Percentiles rank a stretch among this genome's conserved stretches.
phyloP scores from a whole-genome alignment of 1,140 invertebrate species.

The Carcinoscorpius rotundicauda region DNA sequence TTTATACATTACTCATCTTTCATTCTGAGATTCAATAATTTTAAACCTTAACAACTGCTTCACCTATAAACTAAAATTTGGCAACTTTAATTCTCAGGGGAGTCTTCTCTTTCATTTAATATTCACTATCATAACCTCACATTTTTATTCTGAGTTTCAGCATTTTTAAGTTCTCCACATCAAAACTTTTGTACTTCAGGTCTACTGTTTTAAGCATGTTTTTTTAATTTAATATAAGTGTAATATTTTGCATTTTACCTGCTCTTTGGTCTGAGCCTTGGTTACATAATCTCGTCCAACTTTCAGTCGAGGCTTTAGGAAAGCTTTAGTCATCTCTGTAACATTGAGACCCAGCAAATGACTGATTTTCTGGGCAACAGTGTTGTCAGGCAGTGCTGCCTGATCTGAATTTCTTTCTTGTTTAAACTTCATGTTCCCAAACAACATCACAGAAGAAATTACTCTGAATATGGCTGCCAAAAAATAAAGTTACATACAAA shows the following conservation, averaged over 20 bases:
- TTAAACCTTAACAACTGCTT: too few species aligned
- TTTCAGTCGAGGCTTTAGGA: slow-evolving; percentile 93
- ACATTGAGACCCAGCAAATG: slow-evolving; percentile 86
- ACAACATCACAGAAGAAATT: slow-evolving; percentile 86
- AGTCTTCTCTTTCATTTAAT: too few species aligned
- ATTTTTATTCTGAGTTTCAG: too few species aligned
- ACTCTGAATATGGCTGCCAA: slow-evolving; percentile 80
- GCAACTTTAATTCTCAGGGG: too few species aligned
- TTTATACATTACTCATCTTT: too few species aligned
- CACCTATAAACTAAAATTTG: too few species aligned
- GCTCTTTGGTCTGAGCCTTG: slow-evolving; percentile 98
- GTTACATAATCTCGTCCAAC: slow-evolving; percentile 97
- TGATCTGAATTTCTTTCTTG: slow-evolving; percentile 98
- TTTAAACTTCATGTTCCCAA: slow-evolving; percentile 97
- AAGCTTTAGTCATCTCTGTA: slow-evolving; percentile 95
- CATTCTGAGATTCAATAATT: too few species aligned
- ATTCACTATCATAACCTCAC: too few species aligned
- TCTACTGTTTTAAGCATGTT: too few species aligned
- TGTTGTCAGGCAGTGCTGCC: slow-evolving; percentile 94
- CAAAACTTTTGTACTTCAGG: too few species aligned
- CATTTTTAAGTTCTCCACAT: too few species aligned
- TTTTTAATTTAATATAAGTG: too few species aligned
- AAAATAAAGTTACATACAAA: not conserved
- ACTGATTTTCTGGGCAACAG: slow-evolving; percentile 71
- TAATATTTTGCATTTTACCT: slow-evolving; percentile 37